Conservation (phyloP, 2,113 vertebrate species). For the Apteryx owenii region DNA sequence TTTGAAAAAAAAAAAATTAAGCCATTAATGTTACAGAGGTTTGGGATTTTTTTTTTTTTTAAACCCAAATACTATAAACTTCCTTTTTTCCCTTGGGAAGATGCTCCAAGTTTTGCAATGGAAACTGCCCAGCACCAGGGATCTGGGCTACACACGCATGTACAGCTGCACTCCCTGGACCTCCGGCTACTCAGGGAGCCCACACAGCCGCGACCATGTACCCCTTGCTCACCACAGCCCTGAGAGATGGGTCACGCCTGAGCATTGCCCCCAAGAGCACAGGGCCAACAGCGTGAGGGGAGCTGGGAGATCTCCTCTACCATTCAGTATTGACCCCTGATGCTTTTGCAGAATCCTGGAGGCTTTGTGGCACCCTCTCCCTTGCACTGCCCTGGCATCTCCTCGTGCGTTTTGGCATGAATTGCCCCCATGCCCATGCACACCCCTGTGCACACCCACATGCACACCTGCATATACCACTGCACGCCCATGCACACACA, state of each 20-base stretch:
- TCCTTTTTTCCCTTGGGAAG: constrained; percentile 35
- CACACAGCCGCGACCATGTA: neutral
- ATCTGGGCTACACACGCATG: neutral
- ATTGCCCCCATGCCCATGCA: neutral
- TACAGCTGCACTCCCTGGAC: fast-evolving
- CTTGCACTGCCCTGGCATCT: no score
- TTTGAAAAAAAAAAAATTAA: neutral
- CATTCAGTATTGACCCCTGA: no score
- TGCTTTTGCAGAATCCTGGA: no score
- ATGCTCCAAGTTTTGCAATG: neutral
- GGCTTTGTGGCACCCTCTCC: no score
- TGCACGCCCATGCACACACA: neutral
- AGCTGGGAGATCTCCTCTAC: fast-evolving
- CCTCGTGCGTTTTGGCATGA: no score
- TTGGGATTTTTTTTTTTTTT: neutral
- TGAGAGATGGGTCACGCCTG: neutral
- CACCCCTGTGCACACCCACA: neutral
- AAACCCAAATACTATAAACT: neutral
- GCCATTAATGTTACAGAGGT: neutral
- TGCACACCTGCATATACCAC: fast-evolving
- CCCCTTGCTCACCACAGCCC: neutral
- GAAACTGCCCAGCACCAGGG: neutral
- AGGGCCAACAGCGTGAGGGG: neutral
- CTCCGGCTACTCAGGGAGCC: neutral
- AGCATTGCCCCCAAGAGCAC: neutral